Evolutionary conservation across 2,113 vertebrate species (phyloP), one percentile per base, ranked within the genome.

Genomic region (Micronycteris hirsuta): DNA sequence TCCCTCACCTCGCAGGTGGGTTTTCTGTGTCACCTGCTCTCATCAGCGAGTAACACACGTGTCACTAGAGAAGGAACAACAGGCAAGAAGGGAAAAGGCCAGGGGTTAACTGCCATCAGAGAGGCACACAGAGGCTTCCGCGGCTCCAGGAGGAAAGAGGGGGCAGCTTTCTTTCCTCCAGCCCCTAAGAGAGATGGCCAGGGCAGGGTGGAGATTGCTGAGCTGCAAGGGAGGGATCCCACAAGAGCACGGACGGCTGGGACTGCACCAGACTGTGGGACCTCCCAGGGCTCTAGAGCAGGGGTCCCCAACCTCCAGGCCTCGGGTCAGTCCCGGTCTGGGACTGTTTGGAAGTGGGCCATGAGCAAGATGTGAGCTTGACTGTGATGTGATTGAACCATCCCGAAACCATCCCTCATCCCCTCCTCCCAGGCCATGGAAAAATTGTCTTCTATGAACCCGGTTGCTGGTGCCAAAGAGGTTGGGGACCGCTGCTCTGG

Each of bases 161-260:
- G 28, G 13, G 7, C 14, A 61, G 15, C 15, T 80, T 19, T 31
- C 26, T 43, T 38, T 22, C n/a, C 19, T 63, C 58, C 19, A 31
- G 45, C 76, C 41, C 73, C 56, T 47, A 26, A 11, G 61, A 36
- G 36, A 61, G 58, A 41, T 4, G 54, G 19, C 54, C 20, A 20
- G 6, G 54, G 11, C 7, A 1, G 14, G 63, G 36, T 4, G 3
- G 38, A 49, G 43, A 13, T 4, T 13, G 52, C 9, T 43, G 8
- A 10, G 52, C 49, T 6, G 3, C 1, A 2, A 77, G 31, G 56
- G 14, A 43, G 16, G 13, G 8, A 5, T 36, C 45, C 16, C 28
- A 0, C 17, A 10, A 14, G 28, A 71, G 17, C 31, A 67, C 2
- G 0, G 8, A 11, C 7, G 16, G 1, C 20, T 7, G 3, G 43